These are phyloP conservation scores for Catocala fraxini DNA, from an alignment of 2,888 invertebrate genomes.

Conservation along the genomic window DNA sequence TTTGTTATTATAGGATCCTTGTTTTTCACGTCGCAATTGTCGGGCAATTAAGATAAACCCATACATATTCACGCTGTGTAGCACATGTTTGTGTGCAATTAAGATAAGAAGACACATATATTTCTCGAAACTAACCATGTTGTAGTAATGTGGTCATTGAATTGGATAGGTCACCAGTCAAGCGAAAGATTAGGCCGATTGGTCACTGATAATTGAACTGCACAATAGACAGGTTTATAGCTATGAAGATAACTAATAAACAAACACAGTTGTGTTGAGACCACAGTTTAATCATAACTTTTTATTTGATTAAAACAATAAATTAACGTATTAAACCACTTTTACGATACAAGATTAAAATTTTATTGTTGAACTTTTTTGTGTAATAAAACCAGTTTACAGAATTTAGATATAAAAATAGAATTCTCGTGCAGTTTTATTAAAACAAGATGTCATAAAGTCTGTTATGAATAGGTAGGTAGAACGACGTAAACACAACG, in stretches of 20 bases:
- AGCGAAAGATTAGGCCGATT: slow-evolving; percentile 44
- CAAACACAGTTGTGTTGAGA: neutral
- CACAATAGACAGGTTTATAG: slow-evolving; percentile 10
- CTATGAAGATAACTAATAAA: neutral
- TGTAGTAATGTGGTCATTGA: slow-evolving; percentile 40
- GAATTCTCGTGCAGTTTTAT: slow-evolving; percentile 37
- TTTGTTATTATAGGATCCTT: neutral
- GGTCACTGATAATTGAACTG: slow-evolving; percentile 32
- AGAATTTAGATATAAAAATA: slow-evolving; percentile 30
- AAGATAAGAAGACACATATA: slow-evolving; percentile 34
- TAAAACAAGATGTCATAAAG: slow-evolving; percentile 38
- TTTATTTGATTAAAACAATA: slow-evolving; percentile 30
- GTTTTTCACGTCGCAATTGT: slow-evolving; percentile 6
- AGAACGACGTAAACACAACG: slow-evolving; percentile 29
- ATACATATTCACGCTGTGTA: slow-evolving; percentile 1
- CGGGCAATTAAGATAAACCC: slow-evolving; percentile 18
- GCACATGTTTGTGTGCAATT: slow-evolving; percentile 19
- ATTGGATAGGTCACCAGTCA: slow-evolving; percentile 37
- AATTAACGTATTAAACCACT: slow-evolving; percentile 24
- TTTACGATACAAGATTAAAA: slow-evolving; percentile 32
- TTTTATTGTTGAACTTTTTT: slow-evolving; percentile 29
- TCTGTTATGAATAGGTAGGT: neutral
- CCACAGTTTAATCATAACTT: slow-evolving; percentile 10
- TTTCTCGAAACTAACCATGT: slow-evolving; percentile 17
- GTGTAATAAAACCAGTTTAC: slow-evolving; percentile 33